A percentile compares a stretch with the other conserved stretches of the same genome.
phyloP scores from a whole-genome alignment of 2,888 invertebrate species.

The Lacanobia oleracea region DNA sequence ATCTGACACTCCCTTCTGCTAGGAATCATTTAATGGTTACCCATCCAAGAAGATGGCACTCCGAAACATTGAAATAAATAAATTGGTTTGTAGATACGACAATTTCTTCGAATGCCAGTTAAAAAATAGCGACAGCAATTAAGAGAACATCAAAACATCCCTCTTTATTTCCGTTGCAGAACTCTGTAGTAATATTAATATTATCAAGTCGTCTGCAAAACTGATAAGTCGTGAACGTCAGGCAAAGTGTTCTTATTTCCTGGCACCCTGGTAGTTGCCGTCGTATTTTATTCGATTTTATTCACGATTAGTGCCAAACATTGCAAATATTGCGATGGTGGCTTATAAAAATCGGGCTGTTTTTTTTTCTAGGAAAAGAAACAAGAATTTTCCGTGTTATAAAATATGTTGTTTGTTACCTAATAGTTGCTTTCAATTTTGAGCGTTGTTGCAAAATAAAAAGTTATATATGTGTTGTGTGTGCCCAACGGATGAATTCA shows the following conservation, averaged over 20 bases:
- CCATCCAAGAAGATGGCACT: too few relatives aligned
- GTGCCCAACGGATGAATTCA: too few relatives aligned
- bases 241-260: conserved; percentile 8
- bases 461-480: too few relatives aligned
- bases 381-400: neutral
- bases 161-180: conserved; percentile 18
- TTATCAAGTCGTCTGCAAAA: conserved; percentile 14
- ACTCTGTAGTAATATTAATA: conserved; percentile 23
- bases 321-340: neutral
- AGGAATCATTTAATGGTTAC: too few relatives aligned
- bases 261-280: neutral
- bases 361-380: neutral
- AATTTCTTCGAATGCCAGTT: neutral
- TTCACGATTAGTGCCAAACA: conserved; percentile 10
- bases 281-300: conserved; percentile 30
- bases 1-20: too few relatives aligned
- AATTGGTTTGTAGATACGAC: too few relatives aligned
- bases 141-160: neutral
- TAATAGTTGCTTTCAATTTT: neutral
- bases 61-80: too few relatives aligned
- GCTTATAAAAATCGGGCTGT: neutral
- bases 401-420: neutral
- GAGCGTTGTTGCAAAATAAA: neutral
- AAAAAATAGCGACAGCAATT: neutral
- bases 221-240: conserved; percentile 20